Evolutionary conservation across 2,113 vertebrate species (phyloP), one percentile per base, ranked within the genome.

Genomic region (Anser brachyrhynchus): DNA sequence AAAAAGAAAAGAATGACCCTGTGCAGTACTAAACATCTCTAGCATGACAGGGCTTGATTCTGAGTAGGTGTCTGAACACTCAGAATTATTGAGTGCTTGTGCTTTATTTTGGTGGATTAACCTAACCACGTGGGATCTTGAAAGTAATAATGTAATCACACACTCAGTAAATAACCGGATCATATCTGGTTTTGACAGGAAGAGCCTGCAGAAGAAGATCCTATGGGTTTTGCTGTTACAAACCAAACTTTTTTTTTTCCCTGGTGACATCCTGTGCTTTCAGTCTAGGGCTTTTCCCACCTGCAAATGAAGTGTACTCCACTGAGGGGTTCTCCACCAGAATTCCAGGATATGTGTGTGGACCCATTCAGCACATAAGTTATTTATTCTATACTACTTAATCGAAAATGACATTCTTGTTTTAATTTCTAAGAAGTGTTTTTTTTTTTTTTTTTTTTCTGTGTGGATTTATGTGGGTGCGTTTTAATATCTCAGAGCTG

Each of bases 241-340:
- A 84, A 57, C 41, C 17, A 17, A 20, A 33, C 4, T 77, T 37
- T 37, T 46, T 20, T 21, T 21, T 21, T 49, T 37, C 7, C 16
- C 7, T 6, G 33, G 9, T 74, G 44, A 20, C 55, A 77, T 33
- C 31, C 35, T 64, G 25, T 64, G 39, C 33, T 75, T 57, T 84
- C 31, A 26, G 1, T 37, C 17, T 64, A 39, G 52, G 35, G 13
- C 29, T 92, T 33, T 82, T 93, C 57, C 67, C 78, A 22, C 6
- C 33, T 91, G 26, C 25, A 61, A 71, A 55, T 54, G 11, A 76
- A 66, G 4, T 54, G 12, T 76, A 64, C 28, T 15, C 0, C 0
- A n/a, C 31, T 7, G 39, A 93, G 29, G 4, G 4, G 1, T 39
- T 84, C 23, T 81, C 29, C 10, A 21, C 33, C 13, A 0, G 1